Evolutionary conservation across 1,140 invertebrate genomes (phyloP), one percentile per base, ranked within the genome.

Genomic region (Danaus melanippus): DNA sequence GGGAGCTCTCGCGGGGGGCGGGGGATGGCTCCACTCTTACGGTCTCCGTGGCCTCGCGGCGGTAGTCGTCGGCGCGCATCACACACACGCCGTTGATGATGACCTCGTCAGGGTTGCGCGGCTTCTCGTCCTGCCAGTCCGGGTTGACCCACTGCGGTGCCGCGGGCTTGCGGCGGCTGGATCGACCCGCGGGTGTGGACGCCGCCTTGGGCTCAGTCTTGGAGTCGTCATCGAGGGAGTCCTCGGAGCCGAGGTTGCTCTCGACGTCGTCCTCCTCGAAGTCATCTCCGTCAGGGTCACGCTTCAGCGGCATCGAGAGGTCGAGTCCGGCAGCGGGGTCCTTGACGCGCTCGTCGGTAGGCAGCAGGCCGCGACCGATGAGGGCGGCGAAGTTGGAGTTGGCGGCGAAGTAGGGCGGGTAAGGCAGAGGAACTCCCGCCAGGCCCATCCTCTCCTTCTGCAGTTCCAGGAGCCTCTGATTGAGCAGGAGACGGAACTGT

Each of bases 121-220:
- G 78, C 60, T 89, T 87, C 50, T 91, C 91, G 62, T 95, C 92
- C 76, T 96, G 94, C 91, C 95, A 94, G 50, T 96, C 95, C 2
- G 96, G 97, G 81, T 97, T 97, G 0, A 98, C 96, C 95, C 97
- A 98, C 86, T 98, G 96, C 0, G 97, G 97, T 32, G 96, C 96
- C 0, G 96, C 96, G 0, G 97, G 95, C 87, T 98, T 99, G 55
- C 97, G 89, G 56, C 97, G 83, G 47, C 88, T 91, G 46, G 92
- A 91, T 11, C 84, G 79, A 9, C 86, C 89, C n/a, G 89, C 87
- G 12, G 88, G 86, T 0, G 83, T 78, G 12, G 83, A 80, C 46
- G 82, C 72, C 61, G 76, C 74, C 58, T 84, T 84, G 40, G 82
- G 81, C 64, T 86, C 83, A 47, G 71, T 76, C 69, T 91, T 90